Conservation (phyloP, 2,797 vertebrate species). For the Picus viridis region DNA sequence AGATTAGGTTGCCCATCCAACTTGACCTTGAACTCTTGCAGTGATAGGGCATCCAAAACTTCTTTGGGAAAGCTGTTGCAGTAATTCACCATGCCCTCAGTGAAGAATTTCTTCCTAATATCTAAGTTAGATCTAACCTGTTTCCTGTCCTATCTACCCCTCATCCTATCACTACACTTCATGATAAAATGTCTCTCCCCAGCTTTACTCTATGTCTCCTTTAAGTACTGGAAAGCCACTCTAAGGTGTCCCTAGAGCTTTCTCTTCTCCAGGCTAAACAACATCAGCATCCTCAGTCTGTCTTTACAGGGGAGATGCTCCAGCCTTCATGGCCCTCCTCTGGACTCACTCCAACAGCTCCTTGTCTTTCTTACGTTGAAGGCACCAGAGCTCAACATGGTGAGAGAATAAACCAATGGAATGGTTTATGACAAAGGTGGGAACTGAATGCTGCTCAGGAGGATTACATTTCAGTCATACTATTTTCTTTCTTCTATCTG, state of each 20-base stretch:
- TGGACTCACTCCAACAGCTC: not conserved
- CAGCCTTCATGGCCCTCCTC: not conserved
- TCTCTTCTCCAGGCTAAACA: not conserved
- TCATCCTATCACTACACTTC: not conserved
- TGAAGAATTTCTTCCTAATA: not conserved
- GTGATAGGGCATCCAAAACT: not conserved
- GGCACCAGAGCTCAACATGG: not conserved
- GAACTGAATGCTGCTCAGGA: not conserved
- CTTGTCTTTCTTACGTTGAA: not conserved
- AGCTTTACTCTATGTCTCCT: not conserved
- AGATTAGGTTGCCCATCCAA: not conserved
- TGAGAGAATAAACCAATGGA: not conserved
- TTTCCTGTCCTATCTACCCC: not conserved
- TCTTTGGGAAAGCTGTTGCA: not conserved
- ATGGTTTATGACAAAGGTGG: not conserved
- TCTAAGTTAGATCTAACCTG: not conserved
- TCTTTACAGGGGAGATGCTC: not conserved
- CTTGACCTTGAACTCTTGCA: not conserved
- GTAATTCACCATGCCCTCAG: not conserved
- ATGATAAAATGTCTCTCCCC: not conserved
- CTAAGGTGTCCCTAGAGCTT: not conserved
- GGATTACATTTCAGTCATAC: not conserved
- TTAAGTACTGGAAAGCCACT: not conserved
- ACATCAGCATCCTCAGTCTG: not conserved
- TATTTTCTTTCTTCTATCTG: not conserved